Base-by-base conservation (phyloP, 1,140 invertebrate genomes). In the Brachionus rubens region DNA sequence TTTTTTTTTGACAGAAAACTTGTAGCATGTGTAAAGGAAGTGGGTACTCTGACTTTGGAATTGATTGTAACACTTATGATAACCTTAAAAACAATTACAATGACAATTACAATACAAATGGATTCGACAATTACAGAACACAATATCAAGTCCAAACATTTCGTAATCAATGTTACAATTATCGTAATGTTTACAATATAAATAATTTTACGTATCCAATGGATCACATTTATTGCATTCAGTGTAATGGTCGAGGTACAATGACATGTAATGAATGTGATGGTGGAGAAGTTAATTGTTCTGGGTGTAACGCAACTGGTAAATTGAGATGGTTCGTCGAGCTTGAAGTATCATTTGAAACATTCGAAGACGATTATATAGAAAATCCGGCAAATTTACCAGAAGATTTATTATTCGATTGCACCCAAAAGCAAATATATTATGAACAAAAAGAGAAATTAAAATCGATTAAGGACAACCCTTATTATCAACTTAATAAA, bases 151-250 rank as follows among this genome's bases (percentile, higher is more conserved):
- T 65, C 12, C 36, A 65, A 41, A 65, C 19, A 12, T 5, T 65
- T 3, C 21, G 59, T 43, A 65, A 43, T 26, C 59, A 65, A 41
- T 65, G 43, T 24, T 65, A 43, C 33, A 65, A 65, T 41, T 43
- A 65, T 12, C 16, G 59, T 10, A 65, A 41, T 43, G 59, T 65
- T 1, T 65, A 65, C 21, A 65, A 65, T 43, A 30, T 19, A 7
- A 65, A 28, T 28, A 41, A 43, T 4, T 43, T 43, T 0, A 65
- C 21, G 10, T 65, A 43, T 4, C 59, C 59, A 12, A 43, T 65
- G 40, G 59, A 65, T 65, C 59, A 65, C 12, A 65, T 65, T 24
- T 65, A 65, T 43, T 65, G 59, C n/a, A 65, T 65, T 43, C 59
- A 65, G 43, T 65, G 59, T 24, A 65, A 65, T 43, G 59, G 59